Conservation (phyloP, 1,140 invertebrate genomes). For the Lordiphosa stackelbergi region DNA sequence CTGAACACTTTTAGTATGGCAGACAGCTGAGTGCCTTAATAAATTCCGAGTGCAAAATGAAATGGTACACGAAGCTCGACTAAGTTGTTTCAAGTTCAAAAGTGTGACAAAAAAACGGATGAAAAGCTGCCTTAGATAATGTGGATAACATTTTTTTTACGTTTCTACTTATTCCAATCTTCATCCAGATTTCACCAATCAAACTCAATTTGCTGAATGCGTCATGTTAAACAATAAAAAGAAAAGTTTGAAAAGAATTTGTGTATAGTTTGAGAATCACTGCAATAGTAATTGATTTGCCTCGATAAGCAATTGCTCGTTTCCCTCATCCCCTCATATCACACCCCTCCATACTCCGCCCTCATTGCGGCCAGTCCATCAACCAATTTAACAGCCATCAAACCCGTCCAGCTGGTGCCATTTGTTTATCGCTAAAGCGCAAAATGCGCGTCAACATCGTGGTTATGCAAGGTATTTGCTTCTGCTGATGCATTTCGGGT, state of each 20-base stretch:
- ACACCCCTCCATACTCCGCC: slow-evolving; percentile 7
- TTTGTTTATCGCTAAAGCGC: slow-evolving; percentile 81
- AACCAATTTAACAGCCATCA: slow-evolving; percentile 33
- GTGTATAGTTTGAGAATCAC: slow-evolving; percentile 8
- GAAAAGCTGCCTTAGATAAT: too few relatives aligned
- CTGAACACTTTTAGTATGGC: too few relatives aligned
- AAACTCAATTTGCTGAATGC: slow-evolving; percentile 5
- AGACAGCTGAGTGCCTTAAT: too few relatives aligned
- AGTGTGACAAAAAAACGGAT: too few relatives aligned
- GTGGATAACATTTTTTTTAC: too few relatives aligned
- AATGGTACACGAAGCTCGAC: too few relatives aligned
- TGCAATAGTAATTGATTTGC: slow-evolving; percentile 6
- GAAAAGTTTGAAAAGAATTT: slow-evolving; percentile 6
- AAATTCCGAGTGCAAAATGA: too few relatives aligned
- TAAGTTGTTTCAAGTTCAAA: too few relatives aligned
- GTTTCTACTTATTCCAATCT: too few relatives aligned
- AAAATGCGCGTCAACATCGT: slow-evolving; percentile 93
- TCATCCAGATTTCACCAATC: neutral
- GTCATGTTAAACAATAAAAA: slow-evolving; percentile 5
- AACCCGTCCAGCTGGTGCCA: slow-evolving; percentile 43
- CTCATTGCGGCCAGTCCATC: slow-evolving; percentile 1
- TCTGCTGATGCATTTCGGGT: slow-evolving; percentile 91
- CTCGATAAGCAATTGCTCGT: slow-evolving; percentile 1
- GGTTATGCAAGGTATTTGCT: slow-evolving; percentile 96
- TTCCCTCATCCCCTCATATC: slow-evolving; percentile 17